Conservation (phyloP, 2,113 vertebrate species). For the Lagenorhynchus albirostris region DNA sequence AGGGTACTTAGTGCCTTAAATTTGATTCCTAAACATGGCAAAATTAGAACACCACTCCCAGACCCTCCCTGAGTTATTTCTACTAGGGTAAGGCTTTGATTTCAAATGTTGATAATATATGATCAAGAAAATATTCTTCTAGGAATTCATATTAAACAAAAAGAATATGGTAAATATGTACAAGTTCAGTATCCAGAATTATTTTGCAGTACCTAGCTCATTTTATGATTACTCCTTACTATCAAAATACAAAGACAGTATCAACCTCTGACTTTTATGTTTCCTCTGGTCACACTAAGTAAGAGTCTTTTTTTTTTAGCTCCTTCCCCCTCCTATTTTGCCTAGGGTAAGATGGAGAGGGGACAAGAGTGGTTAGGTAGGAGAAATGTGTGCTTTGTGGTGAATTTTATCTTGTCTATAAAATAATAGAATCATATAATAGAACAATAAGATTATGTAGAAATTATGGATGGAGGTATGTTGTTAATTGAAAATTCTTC, state of each 20-base stretch:
- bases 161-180: background rate
- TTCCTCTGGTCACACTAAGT: background rate
- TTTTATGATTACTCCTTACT: background rate
- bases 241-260: background rate
- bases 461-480: background rate
- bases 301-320: background rate
- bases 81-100: background rate
- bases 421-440: background rate
- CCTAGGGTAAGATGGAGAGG: background rate
- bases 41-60: background rate
- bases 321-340: background rate
- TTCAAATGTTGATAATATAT: background rate
- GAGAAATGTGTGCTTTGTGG: background rate
- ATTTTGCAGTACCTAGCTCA: background rate
- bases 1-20: background rate
- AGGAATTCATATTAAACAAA: constrained; percentile 5
- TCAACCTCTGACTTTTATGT: background rate
- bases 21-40: background rate
- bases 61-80: background rate
- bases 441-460: background rate
- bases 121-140: constrained; percentile 6
- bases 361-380: background rate
- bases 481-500: background rate
- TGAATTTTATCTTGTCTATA: constrained; percentile 29
- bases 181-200: background rate